Evolutionary conservation across 2,797 vertebrate species (phyloP), one percentile per base, ranked within the genome.

Genomic region (Gambusia yucatana): DNA sequence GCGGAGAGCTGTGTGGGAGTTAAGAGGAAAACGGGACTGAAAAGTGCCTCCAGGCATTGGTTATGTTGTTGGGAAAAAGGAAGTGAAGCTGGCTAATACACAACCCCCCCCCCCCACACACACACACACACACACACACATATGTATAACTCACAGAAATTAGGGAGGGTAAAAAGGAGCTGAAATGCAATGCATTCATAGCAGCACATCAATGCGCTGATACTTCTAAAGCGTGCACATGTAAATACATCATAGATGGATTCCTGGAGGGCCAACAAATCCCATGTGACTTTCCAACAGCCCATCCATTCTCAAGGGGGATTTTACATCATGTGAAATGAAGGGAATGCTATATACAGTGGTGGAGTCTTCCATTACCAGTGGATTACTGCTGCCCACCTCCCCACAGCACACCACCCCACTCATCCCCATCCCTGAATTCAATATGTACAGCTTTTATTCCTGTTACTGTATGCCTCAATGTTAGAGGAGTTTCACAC

Each of bases 1-100:
- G 61, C 25, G 50, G 25, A 82, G 76, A 70, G 82, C 69, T 79
- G 81, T 59, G 89, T 89, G 83, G 87, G 90, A 90, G 90, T 89
- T 74, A 47, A 84, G 79, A 84, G 76, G 85, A 77, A 83, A 75
- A 46, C 50, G 71, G 78, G 81, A 85, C 59, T 75, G 81, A 86
- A 87, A 86, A 86, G 84, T 82, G 83, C 86, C 69, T 28, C 46
- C 47, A 85, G 83, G 85, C 75, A 85, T 76, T 80, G 1, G 25
- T 86, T 87, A 72, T 80, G 77, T 80, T 82, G 77, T 88, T 82
- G 72, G 73, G 77, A 81, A 86, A 79, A 28, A 20, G 36, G 74
- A 88, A 78, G 46, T 30, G 84, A 81, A 79, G 81, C 75, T 79
- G 83, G 84, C 73, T 79, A 76, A 80, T 67, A 77, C 82, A 76